Evolutionary conservation across 2,113 vertebrate genomes (phyloP).

Genomic region (Sprattus sprattus): DNA sequence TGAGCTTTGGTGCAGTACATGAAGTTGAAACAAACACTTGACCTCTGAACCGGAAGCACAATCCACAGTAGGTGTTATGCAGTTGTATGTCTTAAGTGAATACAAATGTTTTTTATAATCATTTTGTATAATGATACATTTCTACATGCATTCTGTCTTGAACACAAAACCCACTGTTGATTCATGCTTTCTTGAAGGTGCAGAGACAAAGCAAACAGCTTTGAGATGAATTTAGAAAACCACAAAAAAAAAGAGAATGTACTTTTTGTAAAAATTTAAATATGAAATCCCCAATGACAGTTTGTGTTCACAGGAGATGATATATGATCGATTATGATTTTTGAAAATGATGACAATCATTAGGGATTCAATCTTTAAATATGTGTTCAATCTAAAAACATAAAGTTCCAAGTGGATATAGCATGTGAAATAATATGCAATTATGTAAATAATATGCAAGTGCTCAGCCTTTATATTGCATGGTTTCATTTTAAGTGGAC

Average conservation of each 20-base stretch:
- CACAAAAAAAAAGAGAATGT: not conserved
- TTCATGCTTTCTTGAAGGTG: not conserved
- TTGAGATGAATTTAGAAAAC: not conserved
- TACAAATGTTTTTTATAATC: not conserved
- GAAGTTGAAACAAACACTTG: not conserved
- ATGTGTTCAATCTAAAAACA: not conserved
- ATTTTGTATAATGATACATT: not conserved
- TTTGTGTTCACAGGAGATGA: not conserved
- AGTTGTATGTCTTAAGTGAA: not conserved
- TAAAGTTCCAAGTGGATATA: no score
- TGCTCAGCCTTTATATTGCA: not conserved
- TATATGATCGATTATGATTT: not conserved
- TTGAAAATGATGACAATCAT: not conserved
- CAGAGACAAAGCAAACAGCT: not conserved
- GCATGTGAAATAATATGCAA: not conserved
- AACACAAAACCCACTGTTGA: not conserved
- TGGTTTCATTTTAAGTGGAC: not conserved
- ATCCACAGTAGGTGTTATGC: constrained; percentile 4
- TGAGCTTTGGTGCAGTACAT: not conserved
- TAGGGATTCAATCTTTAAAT: not conserved
- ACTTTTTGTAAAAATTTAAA: not conserved
- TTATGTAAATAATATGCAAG: not conserved
- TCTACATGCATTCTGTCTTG: not conserved
- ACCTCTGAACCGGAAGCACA: constrained; percentile 7
- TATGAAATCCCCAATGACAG: not conserved